These are phyloP conservation scores for Spea multiplicata DNA, from an alignment of 2,113 vertebrate species.

Conservation along the genomic window DNA sequence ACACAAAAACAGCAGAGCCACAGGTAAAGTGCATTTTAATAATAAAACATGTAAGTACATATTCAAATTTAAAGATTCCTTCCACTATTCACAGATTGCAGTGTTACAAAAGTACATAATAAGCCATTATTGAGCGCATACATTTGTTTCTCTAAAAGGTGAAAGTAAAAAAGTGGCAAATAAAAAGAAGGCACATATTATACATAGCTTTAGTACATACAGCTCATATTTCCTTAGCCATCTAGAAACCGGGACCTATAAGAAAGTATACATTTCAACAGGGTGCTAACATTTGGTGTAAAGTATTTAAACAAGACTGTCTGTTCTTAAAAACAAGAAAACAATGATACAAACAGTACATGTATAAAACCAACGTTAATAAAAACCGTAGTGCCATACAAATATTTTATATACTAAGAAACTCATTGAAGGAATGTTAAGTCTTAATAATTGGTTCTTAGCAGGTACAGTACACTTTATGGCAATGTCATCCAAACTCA, in stretches of 20 bases:
- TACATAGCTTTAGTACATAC: conserved; percentile 1
- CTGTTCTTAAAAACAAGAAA: no score
- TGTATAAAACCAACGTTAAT: neutral
- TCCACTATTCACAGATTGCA: conserved; percentile 28
- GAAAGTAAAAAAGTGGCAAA: neutral
- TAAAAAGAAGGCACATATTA: neutral
- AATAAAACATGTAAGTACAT: conserved; percentile 60
- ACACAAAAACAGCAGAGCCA: conserved; percentile 7
- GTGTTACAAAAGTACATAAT: conserved; percentile 7
- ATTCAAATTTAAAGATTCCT: conserved; percentile 48
- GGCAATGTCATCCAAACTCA: no score
- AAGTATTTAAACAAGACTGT: no score
- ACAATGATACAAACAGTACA: neutral
- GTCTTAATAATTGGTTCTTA: neutral
- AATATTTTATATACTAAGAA: neutral
- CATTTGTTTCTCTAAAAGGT: conserved; percentile 1
- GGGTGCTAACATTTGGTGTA: no score
- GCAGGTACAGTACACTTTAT: no score
- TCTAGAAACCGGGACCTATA: neutral
- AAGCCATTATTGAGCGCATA: conserved; percentile 1
- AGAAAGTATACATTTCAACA: no score
- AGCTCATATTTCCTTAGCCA: neutral
- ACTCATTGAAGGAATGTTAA: neutral
- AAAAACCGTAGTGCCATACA: no score
- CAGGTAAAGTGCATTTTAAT: conserved; percentile 42